Percentiles rank a stretch among this genome's conserved stretches.
These are phyloP conservation scores for Branchinecta lynchi DNA, from an alignment of 1,140 invertebrate species.

Conservation along the genomic window DNA sequence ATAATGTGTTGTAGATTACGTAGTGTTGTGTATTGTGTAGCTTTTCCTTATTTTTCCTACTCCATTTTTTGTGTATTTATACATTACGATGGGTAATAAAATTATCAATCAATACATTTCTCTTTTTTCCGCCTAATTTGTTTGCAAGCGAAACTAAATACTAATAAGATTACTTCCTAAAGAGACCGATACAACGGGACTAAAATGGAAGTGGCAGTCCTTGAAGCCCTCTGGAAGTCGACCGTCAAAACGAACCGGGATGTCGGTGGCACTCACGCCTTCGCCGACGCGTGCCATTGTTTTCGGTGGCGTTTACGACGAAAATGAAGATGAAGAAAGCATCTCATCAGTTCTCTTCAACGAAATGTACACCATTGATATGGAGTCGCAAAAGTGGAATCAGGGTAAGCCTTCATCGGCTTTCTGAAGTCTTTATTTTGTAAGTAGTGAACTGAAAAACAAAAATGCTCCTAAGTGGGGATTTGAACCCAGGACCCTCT, in stretches of 20 bases:
- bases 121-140: too few species aligned
- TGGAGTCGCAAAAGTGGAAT: conserved; percentile 56
- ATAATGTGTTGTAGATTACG: too few species aligned
- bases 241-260: conserved; percentile 50
- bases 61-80: too few species aligned
- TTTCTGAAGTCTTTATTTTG: too few species aligned
- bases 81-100: too few species aligned
- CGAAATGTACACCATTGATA: conserved; percentile 58
- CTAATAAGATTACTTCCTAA: conserved; percentile 23
- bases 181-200: conserved; percentile 44
- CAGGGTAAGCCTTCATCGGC: conserved; percentile 26
- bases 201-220: conserved; percentile 57
- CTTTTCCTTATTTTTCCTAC: too few species aligned
- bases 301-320: conserved; percentile 66
- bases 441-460: too few species aligned
- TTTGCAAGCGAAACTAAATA: neutral
- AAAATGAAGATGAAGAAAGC: conserved; percentile 64
- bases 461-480: too few species aligned
- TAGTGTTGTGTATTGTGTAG: too few species aligned
- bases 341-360: conserved; percentile 64
- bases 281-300: conserved; percentile 40
- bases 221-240: conserved; percentile 49
- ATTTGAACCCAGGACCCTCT: too few species aligned
- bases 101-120: too few species aligned
- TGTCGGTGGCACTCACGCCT: conserved; percentile 35